phyloP scores from a whole-genome alignment of 2,113 vertebrate genomes.

The Vimba vimba region DNA sequence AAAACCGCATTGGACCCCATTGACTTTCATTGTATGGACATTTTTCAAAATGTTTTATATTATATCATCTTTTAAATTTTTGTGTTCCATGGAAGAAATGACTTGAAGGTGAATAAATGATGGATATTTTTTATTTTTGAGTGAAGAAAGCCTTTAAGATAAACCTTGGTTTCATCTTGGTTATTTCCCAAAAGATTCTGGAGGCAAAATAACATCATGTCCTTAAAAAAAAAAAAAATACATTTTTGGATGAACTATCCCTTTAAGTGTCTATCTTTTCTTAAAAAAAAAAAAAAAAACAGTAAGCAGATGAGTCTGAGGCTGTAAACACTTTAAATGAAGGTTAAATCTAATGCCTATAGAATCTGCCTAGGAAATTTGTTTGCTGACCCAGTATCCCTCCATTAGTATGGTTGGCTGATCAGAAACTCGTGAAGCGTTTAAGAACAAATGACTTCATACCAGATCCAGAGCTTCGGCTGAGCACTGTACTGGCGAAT shows the following conservation, averaged over 20 bases:
- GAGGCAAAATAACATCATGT: neutral
- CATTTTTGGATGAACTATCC: neutral
- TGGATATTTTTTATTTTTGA: neutral
- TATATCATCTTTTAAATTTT: too few species aligned
- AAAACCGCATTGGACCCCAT: neutral
- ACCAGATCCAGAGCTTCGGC: slow-evolving; percentile 56
- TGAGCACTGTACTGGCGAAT: slow-evolving; percentile 40
- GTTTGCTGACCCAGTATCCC: slow-evolving; percentile 70
- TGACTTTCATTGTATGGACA: neutral
- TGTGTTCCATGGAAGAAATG: too few species aligned
- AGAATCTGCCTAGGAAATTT: slow-evolving; percentile 11
- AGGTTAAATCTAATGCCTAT: neutral
- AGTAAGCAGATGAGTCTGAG: neutral
- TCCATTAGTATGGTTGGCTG: slow-evolving; percentile 70
- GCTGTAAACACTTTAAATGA: neutral
- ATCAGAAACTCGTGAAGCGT: slow-evolving; percentile 53
- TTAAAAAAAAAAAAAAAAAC: neutral
- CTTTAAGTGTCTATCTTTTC: neutral
- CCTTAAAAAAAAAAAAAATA: neutral
- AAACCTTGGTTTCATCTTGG: neutral
- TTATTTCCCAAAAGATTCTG: neutral
- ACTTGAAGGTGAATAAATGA: neutral
- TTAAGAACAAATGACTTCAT: slow-evolving; percentile 69
- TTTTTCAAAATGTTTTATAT: neutral
- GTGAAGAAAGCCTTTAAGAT: neutral